Evolutionary conservation across 53 echinoderm and acorn worm genomes (phyloP).

Genomic region (Paelopatides confundens): DNA sequence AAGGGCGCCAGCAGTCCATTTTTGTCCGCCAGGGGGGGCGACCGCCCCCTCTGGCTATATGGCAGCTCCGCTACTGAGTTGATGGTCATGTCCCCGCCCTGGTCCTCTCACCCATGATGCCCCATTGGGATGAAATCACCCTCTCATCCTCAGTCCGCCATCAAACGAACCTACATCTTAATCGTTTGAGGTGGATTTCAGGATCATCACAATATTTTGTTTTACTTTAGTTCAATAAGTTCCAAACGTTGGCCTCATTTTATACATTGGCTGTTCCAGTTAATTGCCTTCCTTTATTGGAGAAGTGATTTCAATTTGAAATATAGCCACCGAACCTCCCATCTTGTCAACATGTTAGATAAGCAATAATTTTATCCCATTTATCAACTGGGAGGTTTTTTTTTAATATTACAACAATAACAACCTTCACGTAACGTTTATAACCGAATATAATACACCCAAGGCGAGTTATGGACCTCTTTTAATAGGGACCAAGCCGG

Average conservation of each 20-base stretch:
- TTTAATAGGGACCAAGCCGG: not conserved
- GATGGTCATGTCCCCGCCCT: too few relatives aligned
- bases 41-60: too few relatives aligned
- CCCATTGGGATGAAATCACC: too few relatives aligned
- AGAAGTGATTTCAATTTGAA: not conserved
- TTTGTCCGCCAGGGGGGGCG: too few relatives aligned
- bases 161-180: too few relatives aligned
- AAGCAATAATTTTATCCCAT: not conserved
- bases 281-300: not conserved
- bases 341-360: not conserved
- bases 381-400: not conserved
- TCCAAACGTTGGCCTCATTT: not conserved
- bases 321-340: not conserved
- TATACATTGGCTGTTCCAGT: not conserved
- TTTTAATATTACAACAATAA: not conserved
- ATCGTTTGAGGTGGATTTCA: too few relatives aligned
- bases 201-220: too few relatives aligned
- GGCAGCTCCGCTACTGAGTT: too few relatives aligned
- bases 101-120: too few relatives aligned
- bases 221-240: not conserved
- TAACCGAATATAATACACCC: too few relatives aligned
- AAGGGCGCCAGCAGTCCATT: too few relatives aligned
- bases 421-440: not conserved
- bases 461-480: not conserved
- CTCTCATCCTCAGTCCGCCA: too few relatives aligned